These are phyloP conservation scores for Columba livia DNA, from an alignment of 2,113 vertebrate genomes.

Conservation along the genomic window DNA sequence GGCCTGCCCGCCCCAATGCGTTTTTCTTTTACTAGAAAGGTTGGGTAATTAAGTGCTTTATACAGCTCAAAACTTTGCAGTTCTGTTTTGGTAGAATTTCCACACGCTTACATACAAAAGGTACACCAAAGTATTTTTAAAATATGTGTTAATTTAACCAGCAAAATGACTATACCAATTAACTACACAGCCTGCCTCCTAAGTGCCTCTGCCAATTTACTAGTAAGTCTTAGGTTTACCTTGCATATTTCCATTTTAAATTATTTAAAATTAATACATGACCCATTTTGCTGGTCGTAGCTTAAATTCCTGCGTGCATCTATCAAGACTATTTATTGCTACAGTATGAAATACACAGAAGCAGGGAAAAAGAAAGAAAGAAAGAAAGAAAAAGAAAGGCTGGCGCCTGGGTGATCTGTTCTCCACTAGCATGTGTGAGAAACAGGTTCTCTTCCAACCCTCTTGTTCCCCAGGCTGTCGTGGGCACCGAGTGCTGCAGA, in stretches of 20 bases:
- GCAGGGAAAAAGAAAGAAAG: background rate
- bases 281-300: background rate
- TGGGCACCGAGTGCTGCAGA: constrained; percentile 44
- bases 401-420: background rate
- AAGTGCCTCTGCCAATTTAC: background rate
- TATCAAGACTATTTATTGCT: background rate
- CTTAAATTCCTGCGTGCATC: background rate
- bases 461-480: constrained; percentile 66
- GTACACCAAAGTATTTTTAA: background rate
- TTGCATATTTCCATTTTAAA: background rate
- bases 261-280: background rate
- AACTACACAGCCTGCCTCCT: background rate
- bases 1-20: background rate
- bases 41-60: background rate
- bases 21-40: background rate
- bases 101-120: background rate
- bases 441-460: constrained; percentile 61
- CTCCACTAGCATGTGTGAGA: constrained; percentile 56
- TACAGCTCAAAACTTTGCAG: background rate
- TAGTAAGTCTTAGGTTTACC: background rate
- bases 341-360: background rate
- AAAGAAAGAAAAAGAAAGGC: background rate
- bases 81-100: background rate
- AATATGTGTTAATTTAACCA: background rate
- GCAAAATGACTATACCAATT: background rate